Base-by-base conservation (phyloP, 2,113 vertebrate species). In the Epinephelus cyanopodus region DNA sequence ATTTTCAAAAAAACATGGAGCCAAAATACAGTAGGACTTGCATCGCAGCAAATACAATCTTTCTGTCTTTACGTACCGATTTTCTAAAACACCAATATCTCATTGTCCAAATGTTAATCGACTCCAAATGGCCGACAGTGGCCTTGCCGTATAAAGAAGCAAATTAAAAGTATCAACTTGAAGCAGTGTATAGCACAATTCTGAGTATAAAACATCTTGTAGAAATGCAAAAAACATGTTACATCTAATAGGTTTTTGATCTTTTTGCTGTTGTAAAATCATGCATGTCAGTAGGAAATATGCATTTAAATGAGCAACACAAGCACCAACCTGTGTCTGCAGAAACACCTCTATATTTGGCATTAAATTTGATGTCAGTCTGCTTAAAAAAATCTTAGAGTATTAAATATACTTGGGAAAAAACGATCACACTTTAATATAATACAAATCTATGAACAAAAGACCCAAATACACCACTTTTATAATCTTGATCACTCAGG, bases 41-140 rank as follows among this genome's bases (percentile, higher is more conserved):
- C 68, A 79, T 58, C 0, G 18, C 83, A 88, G 64, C 84, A 75
- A 87, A 88, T 89, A 91, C 89, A 92, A 88, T 90, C 85, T 82
- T 87, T 70, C 53, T 62, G 90, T 92, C 90, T 79, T 76, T 68
- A 72, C 64, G 17, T 17, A 64, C 70, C 10, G 18, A 79, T 73
- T 69, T 33, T 82, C 48, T 56, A 64, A 73, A 77, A 77, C 56
- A 79, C 21, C 8, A 52, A 52, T 0, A 77, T 42, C 37, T 74
- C 18, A 0, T 62, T 27, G 14, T 64, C 65, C 6, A 17, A 61
- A 78, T 15, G 42, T 50, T 67, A 13, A 80, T 56, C 7, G 15
- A 45, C 53, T n/a, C 17, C 33, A 53, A 85, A 67, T 56, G 42
- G 73, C 77, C 47, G 25, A 66, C 27, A 75, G 13, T 4, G 19